Evolutionary conservation across 2,888 invertebrate species (phyloP), one percentile per base, ranked within the genome.

Genomic region (Ochropacha duplaris): DNA sequence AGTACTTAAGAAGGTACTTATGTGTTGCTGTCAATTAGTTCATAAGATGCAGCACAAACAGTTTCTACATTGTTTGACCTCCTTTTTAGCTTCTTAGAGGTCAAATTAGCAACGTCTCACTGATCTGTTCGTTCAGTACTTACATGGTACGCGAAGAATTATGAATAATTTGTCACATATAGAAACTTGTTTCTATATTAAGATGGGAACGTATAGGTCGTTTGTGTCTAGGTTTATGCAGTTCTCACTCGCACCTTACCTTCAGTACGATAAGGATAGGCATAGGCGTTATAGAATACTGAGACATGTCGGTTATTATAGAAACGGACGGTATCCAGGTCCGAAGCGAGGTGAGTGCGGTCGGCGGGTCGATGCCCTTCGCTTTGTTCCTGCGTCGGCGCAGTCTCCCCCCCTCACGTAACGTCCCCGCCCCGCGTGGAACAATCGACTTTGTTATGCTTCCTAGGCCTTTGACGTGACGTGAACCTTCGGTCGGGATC

Each of bases 301-400:
- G 61, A 69, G 65, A 72, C 64, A 70, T 70, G 73, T 65, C 68
- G 66, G 69, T 69, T 73, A 70, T 72, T 71, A 72, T 72, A 76
- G 75, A 71, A 73, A 73, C 63, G 66, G 66, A 63, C 55, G 73
- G 69, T 72, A 69, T 71, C 68, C 68, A 65, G 68, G 60, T 58
- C 59, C 69, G 77, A 81, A 44, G 44, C 19, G 44, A 44, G 77
- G 76, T 70, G 79, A 82, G 74, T 69, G 78, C 81, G 79, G 82
- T 76, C 79, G 79, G 60, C 68, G 68, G 83, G 80, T 90, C 88
- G 78, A 78, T 79, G 87, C 79, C 87, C 88, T 71, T 74, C 60
- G 82, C 87, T 86, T 89, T 89, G 89, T 91, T 86, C 87, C 85
- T 73, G 70, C 73, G 57, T 36, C 56, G 59, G 63, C 44, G 19